Conservation (phyloP, 1,140 invertebrate species). For the Chrysomallon squamiferum region DNA sequence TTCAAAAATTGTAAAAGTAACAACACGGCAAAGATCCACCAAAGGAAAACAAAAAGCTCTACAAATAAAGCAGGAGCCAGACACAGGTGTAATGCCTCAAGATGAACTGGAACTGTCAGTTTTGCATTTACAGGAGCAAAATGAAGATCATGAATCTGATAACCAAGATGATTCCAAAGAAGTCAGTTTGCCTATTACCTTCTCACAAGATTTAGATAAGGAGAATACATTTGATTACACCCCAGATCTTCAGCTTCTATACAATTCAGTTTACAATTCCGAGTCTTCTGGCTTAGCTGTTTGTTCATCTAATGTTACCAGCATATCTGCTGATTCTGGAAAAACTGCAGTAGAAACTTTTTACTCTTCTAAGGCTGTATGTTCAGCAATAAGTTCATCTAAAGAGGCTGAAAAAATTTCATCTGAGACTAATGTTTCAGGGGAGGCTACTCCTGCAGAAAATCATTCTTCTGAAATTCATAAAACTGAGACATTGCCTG, state of each 20-base stretch:
- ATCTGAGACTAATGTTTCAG: no score
- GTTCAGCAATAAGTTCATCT: no score
- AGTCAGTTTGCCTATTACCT: not conserved
- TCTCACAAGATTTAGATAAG: not conserved
- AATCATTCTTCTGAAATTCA: no score
- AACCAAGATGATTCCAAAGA: not conserved
- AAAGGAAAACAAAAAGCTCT: not conserved
- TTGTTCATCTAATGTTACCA: not conserved
- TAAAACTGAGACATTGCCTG: no score
- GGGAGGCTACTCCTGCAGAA: no score
- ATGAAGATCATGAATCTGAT: not conserved
- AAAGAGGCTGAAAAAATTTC: no score
- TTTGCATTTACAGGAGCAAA: not conserved
- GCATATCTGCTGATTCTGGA: no score
- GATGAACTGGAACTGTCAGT: not conserved
- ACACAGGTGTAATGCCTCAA: not conserved
- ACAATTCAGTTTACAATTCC: not conserved
- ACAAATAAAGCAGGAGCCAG: not conserved
- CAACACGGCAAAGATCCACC: conserved; percentile 2
- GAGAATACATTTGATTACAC: not conserved
- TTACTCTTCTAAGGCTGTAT: no score
- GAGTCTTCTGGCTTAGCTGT: not conserved
- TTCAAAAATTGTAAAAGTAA: conserved; percentile 11
- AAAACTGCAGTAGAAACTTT: no score
- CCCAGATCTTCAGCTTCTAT: not conserved